These are phyloP conservation scores for Agrotis clavis DNA, from an alignment of 2,888 invertebrate genomes.

Conservation along the genomic window DNA sequence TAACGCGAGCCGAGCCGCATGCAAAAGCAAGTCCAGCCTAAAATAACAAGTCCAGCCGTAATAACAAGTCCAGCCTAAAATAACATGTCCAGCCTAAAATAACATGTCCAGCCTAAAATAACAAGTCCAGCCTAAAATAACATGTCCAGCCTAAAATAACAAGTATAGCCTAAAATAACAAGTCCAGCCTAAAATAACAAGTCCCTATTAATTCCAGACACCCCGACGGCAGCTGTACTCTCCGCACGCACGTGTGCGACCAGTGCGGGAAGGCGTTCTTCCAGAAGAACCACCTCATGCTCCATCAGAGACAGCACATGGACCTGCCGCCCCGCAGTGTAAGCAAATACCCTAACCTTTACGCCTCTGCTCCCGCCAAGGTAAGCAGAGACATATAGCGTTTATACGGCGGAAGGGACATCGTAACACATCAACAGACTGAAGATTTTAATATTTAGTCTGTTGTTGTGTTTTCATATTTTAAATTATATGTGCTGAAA, in stretches of 20 bases:
- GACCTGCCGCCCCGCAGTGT: constrained; percentile 91
- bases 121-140: too few relatives aligned
- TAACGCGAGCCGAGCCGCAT: too few relatives aligned
- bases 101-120: too few relatives aligned
- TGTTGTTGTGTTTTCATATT: not conserved
- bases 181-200: not conserved
- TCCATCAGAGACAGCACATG: constrained; percentile 96
- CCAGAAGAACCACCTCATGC: constrained; percentile 95
- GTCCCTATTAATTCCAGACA: constrained; percentile 84
- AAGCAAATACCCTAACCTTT: constrained; percentile 60
- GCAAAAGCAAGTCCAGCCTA: too few relatives aligned
- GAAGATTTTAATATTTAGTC: too few relatives aligned
- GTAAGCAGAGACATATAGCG: constrained; percentile 38
- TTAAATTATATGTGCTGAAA: not conserved
- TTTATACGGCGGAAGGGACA: not conserved
- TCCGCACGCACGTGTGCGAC: constrained; percentile 95
- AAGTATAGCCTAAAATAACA: too few relatives aligned
- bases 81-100: too few relatives aligned
- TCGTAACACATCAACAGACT: not conserved
- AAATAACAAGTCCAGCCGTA: not conserved
- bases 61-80: too few relatives aligned
- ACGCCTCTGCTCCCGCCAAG: constrained; percentile 49
- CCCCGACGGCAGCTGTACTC: constrained; percentile 95
- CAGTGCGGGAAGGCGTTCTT: constrained; percentile 96
- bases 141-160: too few relatives aligned